Evolutionary conservation across 2,888 invertebrate genomes (phyloP).

Genomic region (Zootermopsis nevadensis): DNA sequence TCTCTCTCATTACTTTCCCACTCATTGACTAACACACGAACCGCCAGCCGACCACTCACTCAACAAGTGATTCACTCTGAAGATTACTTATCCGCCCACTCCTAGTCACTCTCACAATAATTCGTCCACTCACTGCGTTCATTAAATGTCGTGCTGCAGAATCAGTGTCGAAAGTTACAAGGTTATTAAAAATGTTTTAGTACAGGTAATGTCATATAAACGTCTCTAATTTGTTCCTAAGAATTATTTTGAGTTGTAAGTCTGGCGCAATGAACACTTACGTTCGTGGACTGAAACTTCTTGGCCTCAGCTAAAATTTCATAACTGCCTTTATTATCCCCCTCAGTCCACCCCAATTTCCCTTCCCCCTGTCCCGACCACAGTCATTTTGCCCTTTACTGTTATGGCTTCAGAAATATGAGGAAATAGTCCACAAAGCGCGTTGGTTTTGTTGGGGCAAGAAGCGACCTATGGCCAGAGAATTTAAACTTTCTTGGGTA

Average conservation of each 20-base stretch:
- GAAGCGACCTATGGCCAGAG: neutral
- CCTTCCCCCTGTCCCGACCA: slow-evolving; percentile 38
- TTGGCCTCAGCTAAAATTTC: slow-evolving; percentile 42
- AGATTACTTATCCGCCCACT: too few species aligned
- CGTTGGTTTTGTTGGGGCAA: slow-evolving; percentile 5
- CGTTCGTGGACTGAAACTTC: neutral
- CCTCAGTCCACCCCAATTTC: slow-evolving; percentile 24
- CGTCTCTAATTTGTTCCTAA: neutral
- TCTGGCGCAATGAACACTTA: neutral
- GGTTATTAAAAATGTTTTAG: too few species aligned
- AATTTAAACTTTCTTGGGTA: too few species aligned
- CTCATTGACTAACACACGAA: too few species aligned
- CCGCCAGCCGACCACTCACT: too few species aligned
- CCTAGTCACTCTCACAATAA: neutral
- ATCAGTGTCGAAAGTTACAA: too few species aligned
- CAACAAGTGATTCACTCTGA: too few species aligned
- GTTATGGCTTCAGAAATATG: slow-evolving; percentile 39
- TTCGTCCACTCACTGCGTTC: neutral
- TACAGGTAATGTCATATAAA: too few species aligned
- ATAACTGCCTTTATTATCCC: slow-evolving; percentile 39
- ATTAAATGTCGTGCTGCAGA: neutral
- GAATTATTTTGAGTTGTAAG: neutral
- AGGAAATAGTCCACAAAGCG: slow-evolving; percentile 38
- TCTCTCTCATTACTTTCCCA: too few species aligned
- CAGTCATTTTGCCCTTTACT: slow-evolving; percentile 43